Base-by-base conservation (phyloP, 2,113 vertebrate genomes). In the Helogale parvula region DNA sequence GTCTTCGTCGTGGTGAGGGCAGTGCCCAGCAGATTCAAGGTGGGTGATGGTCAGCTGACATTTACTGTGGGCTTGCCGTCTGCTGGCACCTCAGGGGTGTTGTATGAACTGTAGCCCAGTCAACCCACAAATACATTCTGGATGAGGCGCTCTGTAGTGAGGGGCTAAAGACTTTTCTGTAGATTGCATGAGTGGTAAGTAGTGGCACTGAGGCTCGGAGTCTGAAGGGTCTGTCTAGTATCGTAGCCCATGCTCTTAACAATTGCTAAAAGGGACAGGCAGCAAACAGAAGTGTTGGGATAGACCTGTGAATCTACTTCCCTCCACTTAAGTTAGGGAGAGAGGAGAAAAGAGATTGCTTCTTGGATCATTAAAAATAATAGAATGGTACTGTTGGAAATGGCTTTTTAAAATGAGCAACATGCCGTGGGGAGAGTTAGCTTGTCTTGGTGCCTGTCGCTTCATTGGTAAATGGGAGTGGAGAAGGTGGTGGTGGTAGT, bases 401-500 rank as follows among this genome's bases (percentile, higher is more conserved):
- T 54, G 50, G 16, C 31, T 47, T 90, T 65, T 52, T 52, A 63
- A 50, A 65, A 66, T 54, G 66, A 86, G 60, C 50, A 57, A 31
- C 25, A 35, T 31, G 13, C 47, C 29, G 8, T 31, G 31, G 45
- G 29, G 50, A 52, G 45, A 91, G 25, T 38, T 57, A n/a, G 38
- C 33, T 54, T 69, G 52, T 47, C 69, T 96, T 9, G 25, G 81
- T 69, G 69, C 65, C 84, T 27, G 41, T 27, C 41, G 52, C 31
- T 21, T 9, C 13, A 7, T 38, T 38, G 63, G 3, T 89, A 25
- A 68, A 4, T 10, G 57, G 29, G 17, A 10, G 11, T 38, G 72
- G 3, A 66, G 41, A 0, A 57, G 27, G 5, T 47, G 41, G 0
- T 72, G 15, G 1, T 25, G 57, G 4, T 27, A 1, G 1, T 16